Conservation (phyloP, 2,888 invertebrate genomes). For the Eilema caniola region DNA sequence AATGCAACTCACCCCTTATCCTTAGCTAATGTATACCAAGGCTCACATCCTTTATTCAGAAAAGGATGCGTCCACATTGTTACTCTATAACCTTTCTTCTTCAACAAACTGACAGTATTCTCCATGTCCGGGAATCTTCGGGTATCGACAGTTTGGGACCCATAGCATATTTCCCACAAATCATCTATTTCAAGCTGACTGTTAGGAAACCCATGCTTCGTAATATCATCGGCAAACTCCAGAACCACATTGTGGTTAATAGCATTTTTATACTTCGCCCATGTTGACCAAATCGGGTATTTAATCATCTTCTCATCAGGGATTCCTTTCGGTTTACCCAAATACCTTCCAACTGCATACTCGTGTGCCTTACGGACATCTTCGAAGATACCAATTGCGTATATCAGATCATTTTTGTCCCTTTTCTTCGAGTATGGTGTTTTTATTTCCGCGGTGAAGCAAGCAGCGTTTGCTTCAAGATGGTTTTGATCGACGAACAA, state of each 20-base stretch:
- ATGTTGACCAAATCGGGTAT: constrained; percentile 90
- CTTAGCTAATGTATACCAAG: constrained; percentile 79
- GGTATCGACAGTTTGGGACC: constrained; percentile 83
- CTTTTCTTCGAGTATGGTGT: constrained; percentile 81
- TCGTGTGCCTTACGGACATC: constrained; percentile 87
- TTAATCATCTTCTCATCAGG: constrained; percentile 86
- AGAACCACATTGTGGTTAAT: constrained; percentile 83
- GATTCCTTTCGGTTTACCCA: constrained; percentile 85
- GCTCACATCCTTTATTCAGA: constrained; percentile 86
- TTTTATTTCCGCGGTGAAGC: constrained; percentile 81
- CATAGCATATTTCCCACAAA: constrained; percentile 89
- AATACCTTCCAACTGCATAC: constrained; percentile 86
- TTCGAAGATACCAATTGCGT: constrained; percentile 88
- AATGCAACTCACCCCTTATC: constrained; percentile 72
- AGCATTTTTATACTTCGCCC: constrained; percentile 86
- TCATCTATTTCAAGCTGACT: constrained; percentile 89
- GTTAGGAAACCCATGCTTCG: constrained; percentile 79
- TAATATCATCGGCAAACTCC: constrained; percentile 84
- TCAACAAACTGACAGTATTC: constrained; percentile 74
- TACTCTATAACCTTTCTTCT: constrained; percentile 83
- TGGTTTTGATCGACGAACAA: constrained; percentile 90
- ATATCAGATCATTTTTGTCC: constrained; percentile 78
- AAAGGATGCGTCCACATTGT: constrained; percentile 90
- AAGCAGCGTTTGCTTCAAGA: constrained; percentile 75
- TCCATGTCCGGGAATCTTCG: constrained; percentile 86